A percentile compares a stretch with the other conserved stretches of the same genome.
These are phyloP conservation scores for Rapana venosa DNA, from an alignment of 2,888 invertebrate genomes.

Conservation along the genomic window DNA sequence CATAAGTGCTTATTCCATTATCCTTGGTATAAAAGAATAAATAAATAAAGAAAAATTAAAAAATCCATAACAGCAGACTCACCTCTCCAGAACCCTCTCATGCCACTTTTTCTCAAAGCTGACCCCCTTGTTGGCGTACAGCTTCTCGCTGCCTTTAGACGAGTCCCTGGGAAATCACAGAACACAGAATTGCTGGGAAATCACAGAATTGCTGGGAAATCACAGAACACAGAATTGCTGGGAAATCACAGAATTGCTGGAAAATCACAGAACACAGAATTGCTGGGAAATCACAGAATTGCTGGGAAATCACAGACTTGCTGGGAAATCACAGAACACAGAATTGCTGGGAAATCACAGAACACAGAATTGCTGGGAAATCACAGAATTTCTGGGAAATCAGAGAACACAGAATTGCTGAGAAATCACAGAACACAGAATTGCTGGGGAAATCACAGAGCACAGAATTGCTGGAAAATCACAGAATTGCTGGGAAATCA, in stretches of 20 bases:
- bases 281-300: background rate
- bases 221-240: background rate
- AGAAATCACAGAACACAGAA: background rate
- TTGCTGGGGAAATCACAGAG: too few relatives aligned
- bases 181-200: background rate
- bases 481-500: background rate
- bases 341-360: background rate
- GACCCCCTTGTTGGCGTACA: constrained; percentile 68
- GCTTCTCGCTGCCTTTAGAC: constrained; percentile 54
- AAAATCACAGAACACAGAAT: too few relatives aligned
- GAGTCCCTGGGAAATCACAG: background rate
- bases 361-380: background rate
- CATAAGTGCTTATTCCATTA: too few relatives aligned
- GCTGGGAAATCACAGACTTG: too few relatives aligned
- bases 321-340: too few relatives aligned
- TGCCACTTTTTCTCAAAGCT: constrained; percentile 73
- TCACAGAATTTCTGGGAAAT: too few relatives aligned
- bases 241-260: too few relatives aligned
- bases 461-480: background rate
- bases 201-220: background rate
- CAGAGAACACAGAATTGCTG: too few relatives aligned
- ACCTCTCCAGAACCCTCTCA: constrained; percentile 73
- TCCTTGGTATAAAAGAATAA: too few relatives aligned
- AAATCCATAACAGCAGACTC: background rate
- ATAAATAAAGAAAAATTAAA: too few relatives aligned